Evolutionary conservation across 2,797 vertebrate species (phyloP).

Genomic region (Lutjanus campechanus): DNA sequence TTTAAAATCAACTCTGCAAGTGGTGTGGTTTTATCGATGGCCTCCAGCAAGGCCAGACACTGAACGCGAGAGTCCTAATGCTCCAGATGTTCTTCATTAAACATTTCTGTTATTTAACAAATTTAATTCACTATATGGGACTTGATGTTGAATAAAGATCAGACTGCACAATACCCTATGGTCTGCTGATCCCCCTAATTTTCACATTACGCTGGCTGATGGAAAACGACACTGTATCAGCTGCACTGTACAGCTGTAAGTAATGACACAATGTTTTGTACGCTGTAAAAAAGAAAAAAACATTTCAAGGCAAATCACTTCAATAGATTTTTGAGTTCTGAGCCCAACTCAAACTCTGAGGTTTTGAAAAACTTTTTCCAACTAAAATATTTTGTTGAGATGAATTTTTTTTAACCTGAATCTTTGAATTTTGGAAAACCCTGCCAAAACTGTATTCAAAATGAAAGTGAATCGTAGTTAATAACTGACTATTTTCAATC

Average conservation of each 20-base stretch:
- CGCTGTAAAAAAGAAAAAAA: too few species aligned
- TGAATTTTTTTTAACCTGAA: too few species aligned
- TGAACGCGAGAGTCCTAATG: constrained; percentile 37
- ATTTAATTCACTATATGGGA: constrained; percentile 39
- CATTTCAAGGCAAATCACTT: too few species aligned
- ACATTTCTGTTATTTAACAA: constrained; percentile 52
- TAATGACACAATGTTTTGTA: constrained; percentile 5
- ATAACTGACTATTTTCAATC: too few species aligned
- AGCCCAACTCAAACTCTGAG: too few species aligned
- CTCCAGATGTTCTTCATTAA: constrained; percentile 66
- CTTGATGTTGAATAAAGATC: constrained; percentile 55
- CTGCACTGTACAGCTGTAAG: background rate
- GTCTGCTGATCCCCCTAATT: constrained; percentile 39
- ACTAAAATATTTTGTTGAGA: too few species aligned
- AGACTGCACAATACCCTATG: constrained; percentile 22
- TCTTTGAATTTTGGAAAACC: too few species aligned
- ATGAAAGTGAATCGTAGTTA: too few species aligned
- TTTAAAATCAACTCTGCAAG: constrained; percentile 49
- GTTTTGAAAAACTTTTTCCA: too few species aligned
- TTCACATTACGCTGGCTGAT: constrained; percentile 35
- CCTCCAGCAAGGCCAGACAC: constrained; percentile 43
- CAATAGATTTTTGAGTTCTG: too few species aligned
- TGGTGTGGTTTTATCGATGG: constrained; percentile 42
- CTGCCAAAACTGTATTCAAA: too few species aligned
- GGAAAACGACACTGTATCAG: constrained; percentile 32